These are phyloP conservation scores for Bettongia penicillata DNA, from an alignment of 2,113 vertebrate species.

Conservation along the genomic window DNA sequence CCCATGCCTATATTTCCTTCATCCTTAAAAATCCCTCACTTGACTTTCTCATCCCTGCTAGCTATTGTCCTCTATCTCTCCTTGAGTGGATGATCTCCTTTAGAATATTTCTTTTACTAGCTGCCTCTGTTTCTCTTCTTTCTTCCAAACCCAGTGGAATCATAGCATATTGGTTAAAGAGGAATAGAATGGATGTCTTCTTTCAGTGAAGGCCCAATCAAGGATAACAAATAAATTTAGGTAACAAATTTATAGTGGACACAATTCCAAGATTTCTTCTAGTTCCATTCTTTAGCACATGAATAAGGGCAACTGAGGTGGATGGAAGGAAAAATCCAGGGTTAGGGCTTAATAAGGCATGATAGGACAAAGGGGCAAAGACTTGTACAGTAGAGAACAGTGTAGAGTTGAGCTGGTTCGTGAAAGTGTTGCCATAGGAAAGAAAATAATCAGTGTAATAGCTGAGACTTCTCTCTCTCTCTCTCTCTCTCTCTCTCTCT, in stretches of 20 bases:
- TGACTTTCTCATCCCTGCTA: neutral
- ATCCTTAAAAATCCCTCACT: neutral
- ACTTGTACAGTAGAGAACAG: neutral
- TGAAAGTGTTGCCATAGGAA: neutral
- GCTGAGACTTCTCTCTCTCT: neutral
- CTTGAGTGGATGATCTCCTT: neutral
- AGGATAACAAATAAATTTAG: neutral
- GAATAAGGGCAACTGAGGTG: neutral
- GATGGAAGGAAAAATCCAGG: neutral
- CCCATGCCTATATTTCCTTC: neutral
- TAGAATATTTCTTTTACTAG: neutral
- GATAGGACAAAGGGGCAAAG: neutral
- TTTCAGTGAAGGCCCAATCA: neutral
- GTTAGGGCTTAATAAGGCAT: neutral
- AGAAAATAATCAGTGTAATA: neutral
- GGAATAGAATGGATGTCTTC: neutral
- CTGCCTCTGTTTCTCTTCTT: neutral
- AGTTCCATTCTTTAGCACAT: neutral
- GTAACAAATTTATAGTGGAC: neutral
- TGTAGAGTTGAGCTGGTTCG: neutral
- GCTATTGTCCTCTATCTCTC: neutral
- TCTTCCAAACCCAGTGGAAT: neutral
- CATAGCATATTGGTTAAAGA: neutral
- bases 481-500: too few species aligned
- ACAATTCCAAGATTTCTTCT: neutral